Conservation (phyloP, 2,797 vertebrate genomes). For the Acanthurus tractus region DNA sequence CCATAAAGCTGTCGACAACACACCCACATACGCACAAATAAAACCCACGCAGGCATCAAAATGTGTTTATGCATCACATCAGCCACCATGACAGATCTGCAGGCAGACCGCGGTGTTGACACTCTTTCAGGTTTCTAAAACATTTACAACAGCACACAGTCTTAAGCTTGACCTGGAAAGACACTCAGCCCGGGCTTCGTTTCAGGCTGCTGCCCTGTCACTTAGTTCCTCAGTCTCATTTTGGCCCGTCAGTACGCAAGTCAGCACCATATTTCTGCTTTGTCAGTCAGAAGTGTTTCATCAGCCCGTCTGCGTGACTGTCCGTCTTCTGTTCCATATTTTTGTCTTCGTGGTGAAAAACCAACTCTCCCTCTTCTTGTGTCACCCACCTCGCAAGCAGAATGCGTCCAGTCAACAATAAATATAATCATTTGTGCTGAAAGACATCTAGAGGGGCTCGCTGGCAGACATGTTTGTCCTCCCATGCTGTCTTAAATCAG, state of each 20-base stretch:
- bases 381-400: not conserved
- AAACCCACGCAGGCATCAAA: slow-evolving; percentile 7
- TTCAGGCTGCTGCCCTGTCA: slow-evolving; percentile 31
- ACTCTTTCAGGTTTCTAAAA: slow-evolving; percentile 13
- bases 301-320: slow-evolving; percentile 28
- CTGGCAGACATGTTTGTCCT: slow-evolving; percentile 6
- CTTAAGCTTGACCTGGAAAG: slow-evolving; percentile 34
- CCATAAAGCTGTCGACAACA: slow-evolving; percentile 30
- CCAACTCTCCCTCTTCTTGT: not conserved
- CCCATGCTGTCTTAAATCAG: slow-evolving; percentile 32
- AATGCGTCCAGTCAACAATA: not conserved
- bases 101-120: slow-evolving; percentile 59
- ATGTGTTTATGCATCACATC: slow-evolving; percentile 44
- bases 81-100: slow-evolving; percentile 61
- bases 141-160: slow-evolving; percentile 3
- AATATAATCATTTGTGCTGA: slow-evolving; percentile 8
- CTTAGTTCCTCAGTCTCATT: slow-evolving; percentile 62
- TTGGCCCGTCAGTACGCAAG: slow-evolving; percentile 36
- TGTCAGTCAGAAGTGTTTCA: slow-evolving; percentile 53
- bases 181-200: not conserved
- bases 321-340: slow-evolving; percentile 18
- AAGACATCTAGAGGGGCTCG: slow-evolving; percentile 3
- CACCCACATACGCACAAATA: slow-evolving; percentile 25
- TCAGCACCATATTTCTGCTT: slow-evolving; percentile 77
- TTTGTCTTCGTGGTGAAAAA: slow-evolving; percentile 22